Percentiles rank a stretch among this genome's conserved stretches.
Conservation (phyloP, 2,888 invertebrate species). For the Euclidia mi region DNA sequence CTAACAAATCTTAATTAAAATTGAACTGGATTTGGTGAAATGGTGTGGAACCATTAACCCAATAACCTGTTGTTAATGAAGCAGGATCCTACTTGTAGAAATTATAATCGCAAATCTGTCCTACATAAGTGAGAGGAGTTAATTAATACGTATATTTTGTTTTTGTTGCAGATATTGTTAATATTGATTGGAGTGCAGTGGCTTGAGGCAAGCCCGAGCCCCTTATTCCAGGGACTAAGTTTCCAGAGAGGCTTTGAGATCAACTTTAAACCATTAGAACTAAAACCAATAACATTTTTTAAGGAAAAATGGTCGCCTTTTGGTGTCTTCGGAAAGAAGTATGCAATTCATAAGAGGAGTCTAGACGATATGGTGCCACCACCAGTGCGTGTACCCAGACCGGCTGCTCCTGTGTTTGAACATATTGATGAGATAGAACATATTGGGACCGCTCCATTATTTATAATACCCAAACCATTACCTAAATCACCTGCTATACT, state of each 20-base stretch:
- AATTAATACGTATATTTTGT: constrained; percentile 10
- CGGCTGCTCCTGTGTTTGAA: constrained; percentile 58
- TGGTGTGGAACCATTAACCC: too few relatives aligned
- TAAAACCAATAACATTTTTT: constrained; percentile 65
- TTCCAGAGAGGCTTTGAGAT: constrained; percentile 69
- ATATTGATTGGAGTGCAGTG: constrained; percentile 22
- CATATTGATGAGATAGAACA: constrained; percentile 42
- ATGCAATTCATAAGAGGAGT: constrained; percentile 52
- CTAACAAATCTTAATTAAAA: too few relatives aligned
- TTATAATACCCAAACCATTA: constrained; percentile 22
- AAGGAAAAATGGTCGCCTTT: constrained; percentile 73
- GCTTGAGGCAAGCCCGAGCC: constrained; percentile 13
- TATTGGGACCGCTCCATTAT: constrained; percentile 23
- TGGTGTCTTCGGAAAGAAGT: constrained; percentile 59
- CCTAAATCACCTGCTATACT: constrained; percentile 23
- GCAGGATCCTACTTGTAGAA: too few relatives aligned
- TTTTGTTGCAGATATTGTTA: constrained; percentile 39
- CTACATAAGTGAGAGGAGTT: neutral
- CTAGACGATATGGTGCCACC: constrained; percentile 14
- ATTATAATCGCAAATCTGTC: too few relatives aligned
- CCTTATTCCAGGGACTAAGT: constrained; percentile 55
- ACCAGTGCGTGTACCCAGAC: constrained; percentile 8
- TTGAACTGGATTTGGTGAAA: too few relatives aligned
- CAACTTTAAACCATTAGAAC: constrained; percentile 62
- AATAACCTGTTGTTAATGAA: too few relatives aligned